Percentiles rank a stretch among this genome's conserved stretches.
phyloP scores from a whole-genome alignment of 2,797 vertebrate species.

The Psittacula echo region DNA sequence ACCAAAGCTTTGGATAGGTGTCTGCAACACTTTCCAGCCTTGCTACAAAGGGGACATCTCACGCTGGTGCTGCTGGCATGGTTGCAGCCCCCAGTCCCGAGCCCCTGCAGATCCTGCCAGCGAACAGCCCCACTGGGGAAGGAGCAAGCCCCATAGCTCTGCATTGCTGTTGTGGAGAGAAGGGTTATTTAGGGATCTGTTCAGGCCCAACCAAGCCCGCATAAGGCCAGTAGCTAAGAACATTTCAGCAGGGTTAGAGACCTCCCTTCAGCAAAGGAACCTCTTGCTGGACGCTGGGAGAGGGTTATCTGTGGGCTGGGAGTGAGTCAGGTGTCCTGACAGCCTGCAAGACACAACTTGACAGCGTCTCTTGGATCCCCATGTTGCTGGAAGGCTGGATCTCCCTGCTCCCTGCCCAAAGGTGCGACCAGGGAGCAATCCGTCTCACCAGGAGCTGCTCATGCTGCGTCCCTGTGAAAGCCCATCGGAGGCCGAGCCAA shows the following conservation, averaged over 20 bases:
- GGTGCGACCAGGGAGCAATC: background rate
- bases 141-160: background rate
- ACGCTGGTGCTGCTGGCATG: background rate
- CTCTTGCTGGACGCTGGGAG: background rate
- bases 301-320: background rate
- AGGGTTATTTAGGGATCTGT: background rate
- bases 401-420: background rate
- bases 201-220: background rate
- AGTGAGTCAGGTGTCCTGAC: fast-evolving
- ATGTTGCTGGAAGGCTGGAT: background rate
- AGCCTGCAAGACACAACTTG: background rate
- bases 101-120: fast-evolving
- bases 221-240: background rate
- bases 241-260: background rate
- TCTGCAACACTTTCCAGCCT: background rate
- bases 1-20: background rate
- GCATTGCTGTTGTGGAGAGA: background rate
- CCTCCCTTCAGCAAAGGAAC: background rate
- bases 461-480: background rate
- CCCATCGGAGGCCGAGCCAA: background rate
- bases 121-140: fast-evolving
- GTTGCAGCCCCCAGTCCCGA: background rate
- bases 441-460: background rate
- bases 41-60: background rate
- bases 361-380: background rate